Percentiles rank a stretch among this genome's conserved stretches.
Conservation (phyloP, 2,113 vertebrate genomes). For the Entelurus aequoreus region DNA sequence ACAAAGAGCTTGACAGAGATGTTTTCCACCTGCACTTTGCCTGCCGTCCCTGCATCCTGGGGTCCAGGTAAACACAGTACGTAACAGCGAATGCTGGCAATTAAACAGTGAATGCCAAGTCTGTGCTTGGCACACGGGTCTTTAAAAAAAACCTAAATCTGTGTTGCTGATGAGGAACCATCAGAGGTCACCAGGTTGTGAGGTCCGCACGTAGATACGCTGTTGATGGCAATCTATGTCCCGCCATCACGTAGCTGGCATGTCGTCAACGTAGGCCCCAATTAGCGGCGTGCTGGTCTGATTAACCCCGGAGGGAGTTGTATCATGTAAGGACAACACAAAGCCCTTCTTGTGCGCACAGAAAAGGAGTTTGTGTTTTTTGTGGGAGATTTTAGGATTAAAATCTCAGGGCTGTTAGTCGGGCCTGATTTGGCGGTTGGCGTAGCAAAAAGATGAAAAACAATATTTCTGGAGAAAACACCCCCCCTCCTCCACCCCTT, state of each 20-base stretch:
- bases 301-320: slow-evolving; percentile 32
- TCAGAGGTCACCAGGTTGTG: slow-evolving; percentile 9
- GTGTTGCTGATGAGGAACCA: slow-evolving; percentile 28
- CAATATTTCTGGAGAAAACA: slow-evolving; percentile 22
- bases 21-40: no score
- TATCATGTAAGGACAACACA: slow-evolving; percentile 27
- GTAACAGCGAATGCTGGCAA: no score
- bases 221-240: slow-evolving; percentile 23
- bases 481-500: slow-evolving; percentile 7
- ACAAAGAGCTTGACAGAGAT: no score
- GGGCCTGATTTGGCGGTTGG: slow-evolving; percentile 10
- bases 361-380: slow-evolving; percentile 15
- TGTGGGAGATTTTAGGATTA: slow-evolving; percentile 7
- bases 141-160: slow-evolving; percentile 1
- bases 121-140: slow-evolving; percentile 11
- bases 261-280: slow-evolving; percentile 4
- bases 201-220: slow-evolving; percentile 18
- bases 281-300: slow-evolving; percentile 7
- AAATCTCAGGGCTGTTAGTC: slow-evolving; percentile 5
- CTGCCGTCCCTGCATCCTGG: no score
- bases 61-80: no score
- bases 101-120: slow-evolving; percentile 47
- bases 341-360: slow-evolving; percentile 9
- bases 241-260: slow-evolving; percentile 21
- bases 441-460: slow-evolving; percentile 18